Base-by-base conservation (phyloP, 2,888 invertebrate genomes). In the Odontothrips loti region DNA sequence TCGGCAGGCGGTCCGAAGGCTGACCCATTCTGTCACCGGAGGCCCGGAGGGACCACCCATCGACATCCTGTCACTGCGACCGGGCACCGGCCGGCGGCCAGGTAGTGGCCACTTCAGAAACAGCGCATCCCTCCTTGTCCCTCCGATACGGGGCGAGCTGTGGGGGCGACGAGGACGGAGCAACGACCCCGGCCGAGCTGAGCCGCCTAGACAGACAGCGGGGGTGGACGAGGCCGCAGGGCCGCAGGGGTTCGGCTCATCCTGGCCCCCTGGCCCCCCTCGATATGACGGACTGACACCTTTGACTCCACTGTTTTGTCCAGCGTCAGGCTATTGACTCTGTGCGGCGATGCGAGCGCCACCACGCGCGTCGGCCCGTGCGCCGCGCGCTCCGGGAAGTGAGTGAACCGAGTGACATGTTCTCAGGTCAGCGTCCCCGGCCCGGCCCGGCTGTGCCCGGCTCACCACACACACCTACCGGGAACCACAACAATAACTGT, bases 401-500 rank as follows among this genome's bases (percentile, higher is more conserved):
- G 58, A 58, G 58, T 58, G 58, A 58, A 58, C 68, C 23, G 11
- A 75, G 68, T 75, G 68, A 75, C 27, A 75, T 75, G 68, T 27
- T 27, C 23, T 27, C 68, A 23, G 68, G 68, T 75, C 68, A 75
- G 68, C 68, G 68, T 27, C 68, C 68, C 27, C 58, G 0, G 58
- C 58, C 58, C 0, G 58, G 15, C 58, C n/a, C 68, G 68, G 23
- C 68, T 23, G 23, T n/a, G 23, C 68, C 27, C 68, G 11, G 23
- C 68, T 68, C 23, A 27, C 68, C 68, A 10, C 68, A 23, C 68
- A 75, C 68, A 75, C 68, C 68, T 75, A 75, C 68, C 68, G 27
- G 27, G 68, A 75, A 75, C 68, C 68, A 75, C 68, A 75, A 75
- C 68, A 75, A 75, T 75, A 75, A 75, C 68, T 75, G 68, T 27